Evolutionary conservation across 2,888 invertebrate species (phyloP).

Genomic region (Drosophila sordidula): DNA sequence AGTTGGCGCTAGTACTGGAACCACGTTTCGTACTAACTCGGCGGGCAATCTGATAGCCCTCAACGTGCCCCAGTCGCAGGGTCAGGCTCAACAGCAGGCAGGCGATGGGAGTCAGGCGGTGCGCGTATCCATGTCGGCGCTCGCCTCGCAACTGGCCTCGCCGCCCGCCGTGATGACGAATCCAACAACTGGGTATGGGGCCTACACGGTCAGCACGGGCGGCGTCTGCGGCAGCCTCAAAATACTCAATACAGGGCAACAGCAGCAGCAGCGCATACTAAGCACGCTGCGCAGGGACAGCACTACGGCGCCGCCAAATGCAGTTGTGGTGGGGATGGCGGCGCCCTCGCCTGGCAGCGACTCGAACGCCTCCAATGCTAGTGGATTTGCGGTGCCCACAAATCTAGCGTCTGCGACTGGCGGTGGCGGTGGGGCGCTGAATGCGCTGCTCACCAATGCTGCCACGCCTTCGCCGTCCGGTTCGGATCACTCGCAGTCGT

Average conservation of each 20-base stretch:
- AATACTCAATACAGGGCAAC: slow-evolving; percentile 76
- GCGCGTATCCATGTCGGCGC: slow-evolving; percentile 85
- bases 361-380: slow-evolving; percentile 85
- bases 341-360: slow-evolving; percentile 85
- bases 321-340: slow-evolving; percentile 85
- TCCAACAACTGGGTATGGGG: slow-evolving; percentile 79
- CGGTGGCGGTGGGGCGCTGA: slow-evolving; percentile 78
- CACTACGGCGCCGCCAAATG: slow-evolving; percentile 81
- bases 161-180: slow-evolving; percentile 85
- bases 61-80: slow-evolving; percentile 61
- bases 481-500: slow-evolving; percentile 83
- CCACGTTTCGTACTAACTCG: slow-evolving; percentile 81
- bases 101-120: slow-evolving; percentile 78
- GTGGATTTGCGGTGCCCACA: slow-evolving; percentile 86
- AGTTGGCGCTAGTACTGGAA: slow-evolving; percentile 69
- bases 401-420: slow-evolving; percentile 57
- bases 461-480: slow-evolving; percentile 83
- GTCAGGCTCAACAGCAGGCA: slow-evolving; percentile 46
- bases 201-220: slow-evolving; percentile 79
- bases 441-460: slow-evolving; percentile 86
- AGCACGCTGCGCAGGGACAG: slow-evolving; percentile 85
- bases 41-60: slow-evolving; percentile 83
- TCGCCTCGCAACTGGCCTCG: slow-evolving; percentile 85
- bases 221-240: slow-evolving; percentile 69
- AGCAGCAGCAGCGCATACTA: slow-evolving; percentile 81